Percentiles rank a stretch among this genome's conserved stretches.
Conservation (phyloP, 53 echinoderm and acorn worm species). For the Echinometra lucunter region DNA sequence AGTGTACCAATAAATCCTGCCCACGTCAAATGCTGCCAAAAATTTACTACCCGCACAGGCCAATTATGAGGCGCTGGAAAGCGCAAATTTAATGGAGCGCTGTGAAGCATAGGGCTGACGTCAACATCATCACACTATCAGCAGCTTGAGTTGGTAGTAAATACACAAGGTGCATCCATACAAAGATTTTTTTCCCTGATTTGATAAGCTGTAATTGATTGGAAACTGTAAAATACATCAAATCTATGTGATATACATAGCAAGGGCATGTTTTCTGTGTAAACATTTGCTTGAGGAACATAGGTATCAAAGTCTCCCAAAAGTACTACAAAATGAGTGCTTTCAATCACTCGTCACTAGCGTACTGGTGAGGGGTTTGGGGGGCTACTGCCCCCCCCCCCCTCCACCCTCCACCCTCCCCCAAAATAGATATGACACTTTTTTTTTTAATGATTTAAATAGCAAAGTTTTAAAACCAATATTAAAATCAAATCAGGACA, state of each 20-base stretch:
- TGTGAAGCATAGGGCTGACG: conserved; percentile 36
- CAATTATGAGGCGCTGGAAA: conserved; percentile 31
- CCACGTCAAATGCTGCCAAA: conserved; percentile 51
- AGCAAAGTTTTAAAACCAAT: not conserved
- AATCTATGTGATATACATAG: too few species aligned
- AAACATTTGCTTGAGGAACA: too few species aligned
- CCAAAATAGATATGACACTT: too few species aligned
- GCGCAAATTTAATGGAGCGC: conserved; percentile 43
- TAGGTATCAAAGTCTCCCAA: too few species aligned
- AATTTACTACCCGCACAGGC: conserved; percentile 37
- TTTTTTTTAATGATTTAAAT: not conserved
- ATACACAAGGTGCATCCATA: not conserved
- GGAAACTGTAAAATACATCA: too few species aligned
- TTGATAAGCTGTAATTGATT: not conserved
- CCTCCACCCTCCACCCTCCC: too few species aligned
- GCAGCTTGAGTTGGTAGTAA: not conserved
- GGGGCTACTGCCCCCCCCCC: too few species aligned
- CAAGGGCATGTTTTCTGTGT: too few species aligned
- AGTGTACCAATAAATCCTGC: conserved; percentile 36
- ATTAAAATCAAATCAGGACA: not conserved
- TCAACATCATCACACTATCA: conserved; percentile 23
- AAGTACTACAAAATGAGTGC: too few species aligned
- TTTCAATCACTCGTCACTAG: too few species aligned
- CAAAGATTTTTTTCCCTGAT: not conserved
- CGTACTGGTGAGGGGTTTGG: too few species aligned